Base-by-base conservation (phyloP, 2,113 vertebrate genomes). In the Madoqua kirkii region DNA sequence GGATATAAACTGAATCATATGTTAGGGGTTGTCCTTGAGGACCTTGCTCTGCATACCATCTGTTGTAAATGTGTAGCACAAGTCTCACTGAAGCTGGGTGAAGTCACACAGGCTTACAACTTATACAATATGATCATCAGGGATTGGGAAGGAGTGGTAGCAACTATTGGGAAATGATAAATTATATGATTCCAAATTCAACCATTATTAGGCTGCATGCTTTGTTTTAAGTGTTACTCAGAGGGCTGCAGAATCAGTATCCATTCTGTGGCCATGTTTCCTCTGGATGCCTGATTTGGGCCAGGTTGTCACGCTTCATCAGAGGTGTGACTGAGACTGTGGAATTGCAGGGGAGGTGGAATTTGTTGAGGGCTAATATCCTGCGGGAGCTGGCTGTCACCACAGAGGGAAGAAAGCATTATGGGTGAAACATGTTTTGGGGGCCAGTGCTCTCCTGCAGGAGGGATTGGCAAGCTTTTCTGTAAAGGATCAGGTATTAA, bases 151-250 rank as follows among this genome's bases (percentile, higher is more conserved):
- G 78, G 82, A 31, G 45, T 67, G 36, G 82, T 59, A 83, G 45
- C 48, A 97, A 87, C 64, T 93, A 57, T 97, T 95, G 90, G 76
- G 86, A 97, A 96, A 91, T 94, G 91, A 85, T 93, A 96, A 95
- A 96, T 98, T 76, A 59, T 10, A 29, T 87, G 45, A 91, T 92
- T 92, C 40, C 36, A 97, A 83, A 96, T 94, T 89, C 40, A 95
- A 14, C 19, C 89, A 89, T 95, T 89, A 94, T 54, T 78, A 94
- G 40, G 55, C 16, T 84, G 0, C 45, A 21, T 96, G 33, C 81
- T 93, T 60, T 96, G 19, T 54, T 60, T 50, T 79, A n/a, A 54
- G 52, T 95, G 91, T 57, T 97, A 48, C 45, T 45, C 78, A 21
- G 55, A 89, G 33, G 17, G 40, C 67, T 94, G 27, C 33, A 71